Evolutionary conservation across 37 sponge, comb jelly and placozoan species (phyloP), one percentile per base, ranked within the genome.

Genomic region (Haliclona indistincta): DNA sequence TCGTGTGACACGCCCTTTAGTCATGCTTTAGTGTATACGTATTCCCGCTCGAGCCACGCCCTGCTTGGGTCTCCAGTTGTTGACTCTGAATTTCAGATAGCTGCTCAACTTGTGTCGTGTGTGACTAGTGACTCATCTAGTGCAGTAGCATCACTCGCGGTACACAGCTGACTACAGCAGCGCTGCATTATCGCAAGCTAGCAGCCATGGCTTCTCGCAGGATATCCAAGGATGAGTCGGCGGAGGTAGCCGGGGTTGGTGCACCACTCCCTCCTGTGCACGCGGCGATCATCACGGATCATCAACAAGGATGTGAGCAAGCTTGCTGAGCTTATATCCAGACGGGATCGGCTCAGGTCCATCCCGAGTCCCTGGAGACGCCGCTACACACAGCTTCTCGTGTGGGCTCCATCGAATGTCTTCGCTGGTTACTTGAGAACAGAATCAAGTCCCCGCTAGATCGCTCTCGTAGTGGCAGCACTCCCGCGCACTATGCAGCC

Each of bases 401-500:
- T 13, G 61, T 22, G 6, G 86, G 86, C 0, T 55, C 82, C 23
- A 32, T 73, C 17, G 71, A 77, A 15, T 73, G 69, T 22, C 33
- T 85, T 2, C 44, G 51, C 30, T 91, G 79, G 78, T 43, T 91
- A 26, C 23, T 91, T 61, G 70, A 61, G 5, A 82, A 73, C 13
- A 2, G 49, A 11, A 35, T 41, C 26, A 63, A 25, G 0, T 38
- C 64, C 0, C 74, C 70, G 0, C 61, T 64, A 5, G 74, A 78
- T 43, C 68, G 74, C 29, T 78, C 85, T 22, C 41, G 25, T 6
- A 82, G 77, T 56, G 94, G 94, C 25, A 67, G 78, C 64, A 93
- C 94, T 10, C 89, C 94, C 30, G 88, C 85, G 11, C 94, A 93
- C 82, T 81, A 68, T 47, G 94, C 94, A 20, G 89, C 86, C 22